Evolutionary conservation across 2,797 vertebrate genomes (phyloP).

Genomic region (Protonibea diacanthus): DNA sequence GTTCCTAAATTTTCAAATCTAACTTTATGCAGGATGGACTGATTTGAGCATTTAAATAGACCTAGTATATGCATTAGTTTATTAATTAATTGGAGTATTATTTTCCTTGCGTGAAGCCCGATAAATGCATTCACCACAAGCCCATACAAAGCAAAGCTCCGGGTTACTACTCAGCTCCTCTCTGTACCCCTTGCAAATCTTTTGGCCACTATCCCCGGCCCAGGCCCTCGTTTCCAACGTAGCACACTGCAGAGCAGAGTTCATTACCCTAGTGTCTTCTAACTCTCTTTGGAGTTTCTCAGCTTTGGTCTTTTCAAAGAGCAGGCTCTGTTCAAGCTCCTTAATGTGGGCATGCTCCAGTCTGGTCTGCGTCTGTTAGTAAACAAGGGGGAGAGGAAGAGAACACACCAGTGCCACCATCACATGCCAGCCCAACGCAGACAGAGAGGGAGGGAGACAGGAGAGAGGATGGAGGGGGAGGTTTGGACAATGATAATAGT

Average conservation of each 20-base stretch:
- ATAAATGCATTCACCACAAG: conserved; percentile 47
- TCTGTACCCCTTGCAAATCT: conserved; percentile 37
- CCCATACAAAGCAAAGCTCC: conserved; percentile 46
- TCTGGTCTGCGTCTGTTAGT: conserved; percentile 99
- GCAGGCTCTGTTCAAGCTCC: conserved; percentile 99
- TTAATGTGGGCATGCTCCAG: conserved; percentile 99
- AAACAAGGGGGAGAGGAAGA: conserved; percentile 98
- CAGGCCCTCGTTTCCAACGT: conserved; percentile 64
- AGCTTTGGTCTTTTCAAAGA: conserved; percentile 99
- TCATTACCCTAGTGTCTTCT: conserved; percentile 99
- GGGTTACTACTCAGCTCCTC: conserved; percentile 32
- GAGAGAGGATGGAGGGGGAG: conserved; percentile 36
- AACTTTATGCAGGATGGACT: neutral
- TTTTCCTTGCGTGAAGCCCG: conserved; percentile 12
- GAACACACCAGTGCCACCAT: conserved; percentile 99
- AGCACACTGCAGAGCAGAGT: conserved; percentile 87
- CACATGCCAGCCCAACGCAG: conserved; percentile 97
- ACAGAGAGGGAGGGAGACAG: conserved; percentile 74
- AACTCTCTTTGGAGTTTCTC: conserved; percentile 99
- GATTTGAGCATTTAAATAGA: conserved; percentile 10
- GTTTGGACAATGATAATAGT: conserved; percentile 58
- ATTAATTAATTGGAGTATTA: conserved; percentile 9
- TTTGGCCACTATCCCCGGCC: conserved; percentile 35
- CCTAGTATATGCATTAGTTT: neutral
- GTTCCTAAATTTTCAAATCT: conserved; percentile 13